Conservation (phyloP, 2,797 vertebrate species). For the Moxostoma hubbsi region DNA sequence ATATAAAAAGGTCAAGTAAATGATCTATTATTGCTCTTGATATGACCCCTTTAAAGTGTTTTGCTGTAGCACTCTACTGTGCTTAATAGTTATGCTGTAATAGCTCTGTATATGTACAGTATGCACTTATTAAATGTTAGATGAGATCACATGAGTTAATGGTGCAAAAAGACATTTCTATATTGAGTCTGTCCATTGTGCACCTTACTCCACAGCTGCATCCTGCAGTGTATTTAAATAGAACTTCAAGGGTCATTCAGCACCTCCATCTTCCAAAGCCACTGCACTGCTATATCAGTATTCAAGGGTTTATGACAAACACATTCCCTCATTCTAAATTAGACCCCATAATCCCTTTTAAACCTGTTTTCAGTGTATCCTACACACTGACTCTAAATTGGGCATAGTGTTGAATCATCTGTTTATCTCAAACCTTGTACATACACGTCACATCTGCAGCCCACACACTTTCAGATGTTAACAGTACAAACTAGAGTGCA, state of each 20-base stretch:
- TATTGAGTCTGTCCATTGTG: background rate
- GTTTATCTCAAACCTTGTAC: background rate
- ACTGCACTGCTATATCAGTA: conserved; percentile 5
- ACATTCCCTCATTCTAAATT: background rate
- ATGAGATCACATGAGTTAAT: background rate
- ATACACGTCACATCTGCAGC: conserved; percentile 30
- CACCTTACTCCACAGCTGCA: background rate
- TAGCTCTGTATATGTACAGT: background rate
- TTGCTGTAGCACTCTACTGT: background rate
- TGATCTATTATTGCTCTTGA: background rate
- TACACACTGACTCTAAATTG: conserved; percentile 1
- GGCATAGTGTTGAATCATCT: conserved; percentile 17
- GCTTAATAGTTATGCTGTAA: background rate
- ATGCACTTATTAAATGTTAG: background rate
- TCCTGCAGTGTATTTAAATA: conserved; percentile 1
- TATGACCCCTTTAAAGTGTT: background rate
- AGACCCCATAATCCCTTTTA: background rate
- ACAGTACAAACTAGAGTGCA: background rate
- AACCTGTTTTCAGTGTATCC: conserved; percentile 17
- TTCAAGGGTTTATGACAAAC: background rate
- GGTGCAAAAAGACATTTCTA: background rate
- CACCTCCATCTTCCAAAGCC: background rate
- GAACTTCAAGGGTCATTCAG: conserved; percentile 7
- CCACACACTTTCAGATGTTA: conserved; percentile 14
- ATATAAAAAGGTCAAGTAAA: background rate